A percentile compares a stretch with the other conserved stretches of the same genome.
These are phyloP conservation scores for Salminus brasiliensis DNA, from an alignment of 2,113 vertebrate genomes.

Conservation along the genomic window DNA sequence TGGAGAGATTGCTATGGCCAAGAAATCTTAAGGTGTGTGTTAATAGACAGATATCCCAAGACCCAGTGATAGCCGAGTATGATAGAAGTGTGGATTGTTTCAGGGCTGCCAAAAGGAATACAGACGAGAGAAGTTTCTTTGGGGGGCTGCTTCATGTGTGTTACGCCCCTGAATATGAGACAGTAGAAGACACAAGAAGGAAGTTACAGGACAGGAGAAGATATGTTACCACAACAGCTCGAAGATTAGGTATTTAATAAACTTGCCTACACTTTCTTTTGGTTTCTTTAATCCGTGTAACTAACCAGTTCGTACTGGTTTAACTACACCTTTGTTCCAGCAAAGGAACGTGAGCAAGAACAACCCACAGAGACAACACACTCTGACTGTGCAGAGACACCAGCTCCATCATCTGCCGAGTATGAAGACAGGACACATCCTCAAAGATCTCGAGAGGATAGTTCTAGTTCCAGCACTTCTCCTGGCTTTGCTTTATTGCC, in stretches of 20 bases:
- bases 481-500: slow-evolving; percentile 68
- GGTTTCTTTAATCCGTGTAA: not conserved
- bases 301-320: not conserved
- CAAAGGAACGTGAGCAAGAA: slow-evolving; percentile 56
- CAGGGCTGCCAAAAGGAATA: slow-evolving; percentile 89
- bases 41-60: no score
- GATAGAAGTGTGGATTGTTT: slow-evolving; percentile 40
- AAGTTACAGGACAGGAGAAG: slow-evolving; percentile 88
- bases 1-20: no score
- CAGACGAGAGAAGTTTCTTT: slow-evolving; percentile 95
- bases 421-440: slow-evolving; percentile 19
- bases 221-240: slow-evolving; percentile 81
- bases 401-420: slow-evolving; percentile 20
- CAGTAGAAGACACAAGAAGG: slow-evolving; percentile 89
- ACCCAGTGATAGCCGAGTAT: no score
- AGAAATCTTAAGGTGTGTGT: no score
- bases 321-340: slow-evolving; percentile 57
- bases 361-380: slow-evolving; percentile 34
- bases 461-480: slow-evolving; percentile 48
- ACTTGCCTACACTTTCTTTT: not conserved
- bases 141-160: slow-evolving; percentile 93
- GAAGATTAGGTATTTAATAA: slow-evolving; percentile 77
- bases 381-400: not conserved
- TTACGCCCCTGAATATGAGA: slow-evolving; percentile 96
- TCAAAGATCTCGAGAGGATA: slow-evolving; percentile 19